Evolutionary conservation across 2,113 vertebrate species (phyloP).

Genomic region (Petromus typicus): DNA sequence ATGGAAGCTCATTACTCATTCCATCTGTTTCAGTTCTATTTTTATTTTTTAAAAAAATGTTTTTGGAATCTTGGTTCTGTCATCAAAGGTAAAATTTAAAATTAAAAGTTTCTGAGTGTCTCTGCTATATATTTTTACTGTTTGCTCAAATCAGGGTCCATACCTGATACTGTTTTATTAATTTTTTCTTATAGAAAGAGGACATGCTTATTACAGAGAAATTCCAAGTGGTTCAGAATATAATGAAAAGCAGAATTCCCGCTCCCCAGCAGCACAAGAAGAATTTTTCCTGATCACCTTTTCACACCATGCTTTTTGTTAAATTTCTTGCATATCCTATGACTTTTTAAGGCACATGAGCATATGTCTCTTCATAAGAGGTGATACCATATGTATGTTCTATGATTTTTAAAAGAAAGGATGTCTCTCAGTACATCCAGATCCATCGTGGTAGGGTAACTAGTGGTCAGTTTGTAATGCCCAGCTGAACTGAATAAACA

Average conservation of each 20-base stretch:
- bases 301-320: not conserved
- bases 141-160: not conserved
- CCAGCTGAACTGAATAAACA: too few species aligned
- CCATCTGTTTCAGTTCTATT: not conserved
- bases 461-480: too few species aligned
- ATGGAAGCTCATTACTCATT: not conserved
- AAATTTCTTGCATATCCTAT: not conserved
- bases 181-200: slow-evolving; percentile 38
- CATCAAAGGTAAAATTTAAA: not conserved
- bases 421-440: not conserved
- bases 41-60: not conserved
- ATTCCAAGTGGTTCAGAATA: slow-evolving; percentile 10
- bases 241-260: not conserved
- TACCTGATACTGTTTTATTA: not conserved
- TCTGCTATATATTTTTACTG: not conserved
- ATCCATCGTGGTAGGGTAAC: not conserved
- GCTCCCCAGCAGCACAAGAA: not conserved
- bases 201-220: slow-evolving; percentile 6
- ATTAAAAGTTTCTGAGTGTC: not conserved
- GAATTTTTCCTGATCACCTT: not conserved
- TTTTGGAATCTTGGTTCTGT: not conserved
- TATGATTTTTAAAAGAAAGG: not conserved
- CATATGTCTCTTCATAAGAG: not conserved
- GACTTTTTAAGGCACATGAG: not conserved
- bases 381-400: not conserved